These are phyloP conservation scores for human DNA, from an alignment of 2,113 vertebrate genomes.

Conservation along the genomic window GRCh38 chrX:12929001-12929500, in stretches of 20 bases:
- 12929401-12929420: neutral
- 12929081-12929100: neutral
- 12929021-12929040: neutral
- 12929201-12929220: neutral
- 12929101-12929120: neutral
- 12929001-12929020: neutral
- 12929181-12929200: neutral
- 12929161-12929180: neutral
- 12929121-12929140: neutral
- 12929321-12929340: neutral
- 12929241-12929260: neutral
- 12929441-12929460: neutral
- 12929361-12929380: neutral
- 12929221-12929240: neutral
- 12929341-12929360: neutral
- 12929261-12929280: neutral
- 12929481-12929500: neutral
- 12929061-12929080: neutral
- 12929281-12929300: neutral
- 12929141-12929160: neutral
- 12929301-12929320: neutral
- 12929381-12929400: neutral
- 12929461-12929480: neutral
- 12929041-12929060: neutral
- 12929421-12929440: neutral